Percentiles rank a stretch among this genome's conserved stretches.
Evolutionary conservation across 2,797 vertebrate species (phyloP).

Genomic region (Melanotaenia parkinsoni): DNA sequence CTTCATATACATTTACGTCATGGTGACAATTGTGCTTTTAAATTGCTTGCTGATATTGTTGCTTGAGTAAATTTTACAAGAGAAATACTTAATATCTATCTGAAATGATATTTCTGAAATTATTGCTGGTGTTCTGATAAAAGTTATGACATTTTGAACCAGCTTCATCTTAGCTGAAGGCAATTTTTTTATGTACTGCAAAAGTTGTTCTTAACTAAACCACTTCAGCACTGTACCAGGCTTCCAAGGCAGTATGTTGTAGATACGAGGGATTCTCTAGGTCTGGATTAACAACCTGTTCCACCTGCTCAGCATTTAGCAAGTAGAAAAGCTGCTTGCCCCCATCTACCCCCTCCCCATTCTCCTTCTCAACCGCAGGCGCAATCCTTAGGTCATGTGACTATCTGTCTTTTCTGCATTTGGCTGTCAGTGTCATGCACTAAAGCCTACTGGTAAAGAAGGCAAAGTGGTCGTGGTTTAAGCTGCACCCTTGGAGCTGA

Average conservation of each 20-base stretch:
- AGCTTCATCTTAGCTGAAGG: neutral
- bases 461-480: neutral
- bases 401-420: conserved; percentile 11
- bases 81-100: neutral
- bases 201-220: neutral
- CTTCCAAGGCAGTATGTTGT: neutral
- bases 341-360: conserved; percentile 17
- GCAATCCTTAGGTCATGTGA: conserved; percentile 67
- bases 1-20: no score
- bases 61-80: neutral
- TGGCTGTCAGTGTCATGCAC: conserved; percentile 27
- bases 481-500: neutral
- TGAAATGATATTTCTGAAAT: neutral
- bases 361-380: neutral
- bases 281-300: conserved; percentile 78
- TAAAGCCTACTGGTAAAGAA: neutral
- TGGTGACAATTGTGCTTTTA: neutral
- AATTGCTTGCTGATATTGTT: neutral
- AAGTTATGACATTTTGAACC: neutral
- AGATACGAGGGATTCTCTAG: conserved; percentile 47
- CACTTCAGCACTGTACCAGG: neutral
- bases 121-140: neutral
- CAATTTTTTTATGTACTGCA: neutral
- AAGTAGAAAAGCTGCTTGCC: conserved; percentile 76
- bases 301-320: conserved; percentile 80